Base-by-base conservation (phyloP, 2,888 invertebrate genomes). In the Eupithecia tripunctaria region DNA sequence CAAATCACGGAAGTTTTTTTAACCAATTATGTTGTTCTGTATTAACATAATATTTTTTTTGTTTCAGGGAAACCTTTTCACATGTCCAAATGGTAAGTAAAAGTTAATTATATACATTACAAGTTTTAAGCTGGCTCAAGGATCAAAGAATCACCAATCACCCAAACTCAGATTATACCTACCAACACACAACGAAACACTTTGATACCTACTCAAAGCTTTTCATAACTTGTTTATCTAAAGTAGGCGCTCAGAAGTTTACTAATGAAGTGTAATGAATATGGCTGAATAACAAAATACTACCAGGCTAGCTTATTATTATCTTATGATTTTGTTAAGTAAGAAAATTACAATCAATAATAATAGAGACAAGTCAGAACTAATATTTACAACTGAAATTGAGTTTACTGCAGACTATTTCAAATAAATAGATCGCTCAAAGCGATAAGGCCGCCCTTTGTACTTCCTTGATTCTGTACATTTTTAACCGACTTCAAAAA, bases 61-160 rank as follows among this genome's bases (percentile, higher is more conserved):
- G 76, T 90, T 89, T 78, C 96, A 96, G 96, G 95, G 95, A 85
- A 95, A 95, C 85, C 88, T 96, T 90, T 96, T 96, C 93, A 95
- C 95, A 84, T 96, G 96, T 95, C 96, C 96, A 83, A 96, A 96
- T 88, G 96, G 96, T 96, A 91, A 96, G 96, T 96, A 66, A 72
- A 79, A 74, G 75, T 78, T 76, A 75, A 78, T 73, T 81, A 14
- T 59, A 27, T 3, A 18, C n/a, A 60, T 27, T 15, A 25, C 14
- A 12, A 8, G 15, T 36, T 32, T 63, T 12, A 63, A 36, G 29
- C 32, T 32, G 18, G 18, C 29, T 60, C 25, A 14, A 25, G 25
- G 25, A 21, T 4, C 12, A 21, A 51, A 12, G 12, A 21, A 51
- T 51, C 21, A 21, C 12, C 21, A 51, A 51, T 21, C 12, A n/a